Base-by-base conservation (phyloP, 1,140 invertebrate species). In the Scaptomyza pallida region DNA sequence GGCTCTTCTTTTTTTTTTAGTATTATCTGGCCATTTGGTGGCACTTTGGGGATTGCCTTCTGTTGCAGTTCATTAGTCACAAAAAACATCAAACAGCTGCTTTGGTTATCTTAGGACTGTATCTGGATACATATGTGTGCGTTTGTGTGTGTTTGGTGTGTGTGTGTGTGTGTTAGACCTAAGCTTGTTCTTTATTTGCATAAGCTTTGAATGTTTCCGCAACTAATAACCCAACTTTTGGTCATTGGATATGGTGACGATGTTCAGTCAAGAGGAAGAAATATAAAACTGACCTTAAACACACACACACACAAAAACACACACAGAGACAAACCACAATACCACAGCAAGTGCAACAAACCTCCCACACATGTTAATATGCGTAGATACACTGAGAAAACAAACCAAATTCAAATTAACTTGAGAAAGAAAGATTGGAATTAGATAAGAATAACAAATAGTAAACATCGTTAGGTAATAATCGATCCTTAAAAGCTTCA, bases 151-250 rank as follows among this genome's bases (percentile, higher is more conserved):
- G 12, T 3, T 35, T 35, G 33, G 26, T 44, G 40, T 60, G n/a
- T n/a, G n/a, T 9, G 3, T 30, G 3, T 30, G 3, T 30, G 3
- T 9, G 6, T 6, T 9, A 8, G 0, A 37, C 3, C 10, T n/a
- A 37, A 37, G n/a, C 33, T 37, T 4, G 33, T 12, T 37, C n/a
- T 37, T n/a, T 37, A 62, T 76, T 70, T 83, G 56, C 54, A 52
- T 73, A 76, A 79, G 76, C 75, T 63, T 40, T 30, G 33, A 57
- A 50, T 51, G 41, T 71, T 57, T 69, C 26, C 57, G 76, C 61
- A 81, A 81, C 78, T 83, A 85, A 83, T 86, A 83, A 76, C 63
- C 56, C 15, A 80, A 83, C 68, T 79, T 85, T 79, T 33, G 40
- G 40, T n/a, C 23, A 19, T 44, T 41, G 50, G 44, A 45, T 64